These are phyloP conservation scores for Octopus bimaculoides DNA, from an alignment of 1,140 invertebrate genomes.

Conservation along the genomic window DNA sequence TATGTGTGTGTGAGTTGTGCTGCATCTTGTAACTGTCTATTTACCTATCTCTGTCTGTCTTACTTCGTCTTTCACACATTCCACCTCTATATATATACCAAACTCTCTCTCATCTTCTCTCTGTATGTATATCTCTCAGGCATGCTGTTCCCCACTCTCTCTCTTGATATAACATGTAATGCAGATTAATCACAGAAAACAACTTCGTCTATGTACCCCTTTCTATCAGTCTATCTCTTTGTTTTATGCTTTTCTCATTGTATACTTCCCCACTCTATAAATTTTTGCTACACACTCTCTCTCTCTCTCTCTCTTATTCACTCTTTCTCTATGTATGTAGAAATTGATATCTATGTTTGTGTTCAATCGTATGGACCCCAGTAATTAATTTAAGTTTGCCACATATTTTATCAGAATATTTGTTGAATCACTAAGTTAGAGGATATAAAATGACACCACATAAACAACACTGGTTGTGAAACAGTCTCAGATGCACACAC, in stretches of 20 bases:
- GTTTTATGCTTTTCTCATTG: too few relatives aligned
- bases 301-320: slow-evolving; percentile 5
- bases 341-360: too few relatives aligned
- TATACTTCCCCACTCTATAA: background rate
- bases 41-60: background rate
- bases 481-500: too few relatives aligned
- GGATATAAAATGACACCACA: too few relatives aligned
- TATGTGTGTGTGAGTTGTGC: background rate
- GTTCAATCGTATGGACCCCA: too few relatives aligned
- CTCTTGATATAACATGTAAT: background rate
- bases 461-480: too few relatives aligned
- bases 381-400: too few relatives aligned
- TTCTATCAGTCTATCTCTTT: too few relatives aligned
- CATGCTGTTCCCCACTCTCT: background rate
- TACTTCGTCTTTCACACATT: background rate
- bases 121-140: background rate
- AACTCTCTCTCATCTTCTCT: background rate
- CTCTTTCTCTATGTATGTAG: background rate
- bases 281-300: background rate
- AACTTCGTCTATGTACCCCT: background rate
- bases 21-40: background rate
- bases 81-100: background rate
- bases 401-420: too few relatives aligned
- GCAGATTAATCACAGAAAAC: too few relatives aligned
- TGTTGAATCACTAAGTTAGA: too few relatives aligned